Evolutionary conservation across 2,888 invertebrate genomes (phyloP), one percentile per base, ranked within the genome.

Genomic region (Microctonus brassicae): DNA sequence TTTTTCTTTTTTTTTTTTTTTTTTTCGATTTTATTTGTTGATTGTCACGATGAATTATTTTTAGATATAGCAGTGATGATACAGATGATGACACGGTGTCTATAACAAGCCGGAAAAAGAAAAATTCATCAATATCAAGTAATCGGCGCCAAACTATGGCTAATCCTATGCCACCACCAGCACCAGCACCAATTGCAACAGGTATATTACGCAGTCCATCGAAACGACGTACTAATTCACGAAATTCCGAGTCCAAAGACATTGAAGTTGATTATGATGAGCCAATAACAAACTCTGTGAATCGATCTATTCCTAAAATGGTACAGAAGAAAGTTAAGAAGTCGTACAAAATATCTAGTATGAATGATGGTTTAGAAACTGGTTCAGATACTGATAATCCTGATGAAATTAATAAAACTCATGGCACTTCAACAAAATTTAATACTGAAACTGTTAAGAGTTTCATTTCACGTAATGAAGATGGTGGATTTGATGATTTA

Each of bases 371-470:
- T 61, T 90, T 92, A 76, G 93, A 93, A 81, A 93, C 93, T 0
- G 93, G 93, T 7, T 93, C 93, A 0, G 93, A 93, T 82, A 93
- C 93, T 26, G 93, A 93, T 81, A 90, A 92, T 3, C 74, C 80
- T 0, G 86, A 86, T 22, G 86, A 85, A 26, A 69, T 70, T 10
- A 75, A 72, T 39, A 65, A 70, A 72, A 70, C 70, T 36, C 72
- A 73, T 3, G 80, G 79, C 22, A 22, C 78, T 5, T 73, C 74
- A 0, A 69, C 77, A 22, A 82, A 81, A 70, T 80, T 81, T 57
- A 73, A 74, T 55, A 69, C 75, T 26, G 81, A 70, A 9, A 70
- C 72, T 20, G 77, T 76, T 33, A 81, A 81, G 65, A 57, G 58
- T 58, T 73, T 72, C 53, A 73, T 73, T 1, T 57, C 69, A 1